Base-by-base conservation (phyloP, 2,113 vertebrate species). In the Charadrius vociferus region DNA sequence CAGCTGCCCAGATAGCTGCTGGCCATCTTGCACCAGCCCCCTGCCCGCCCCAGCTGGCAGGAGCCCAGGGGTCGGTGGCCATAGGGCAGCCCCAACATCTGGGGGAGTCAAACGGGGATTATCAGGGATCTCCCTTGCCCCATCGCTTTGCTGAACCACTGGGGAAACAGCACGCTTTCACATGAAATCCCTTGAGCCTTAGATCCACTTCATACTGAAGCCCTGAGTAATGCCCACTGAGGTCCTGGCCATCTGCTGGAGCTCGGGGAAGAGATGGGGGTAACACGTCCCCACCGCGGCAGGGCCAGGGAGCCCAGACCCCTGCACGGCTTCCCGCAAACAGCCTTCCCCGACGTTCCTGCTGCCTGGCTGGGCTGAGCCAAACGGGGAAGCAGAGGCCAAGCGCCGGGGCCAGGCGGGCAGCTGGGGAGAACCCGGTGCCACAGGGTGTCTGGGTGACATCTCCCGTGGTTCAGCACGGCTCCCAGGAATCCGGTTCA, bases 371-470 rank as follows among this genome's bases (percentile, higher is more conserved):
- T 9, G 30, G 22, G 56, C 45, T 36, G 41, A 91, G 73, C 41
- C 63, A 43, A 79, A 74, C 6, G 0, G 12, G 61, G 41, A 78
- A 82, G 41, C 63, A 79, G 52, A 78, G 21, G 45, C 45, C 67
- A 81, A 68, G 65, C 0, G 4, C 16, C 1, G 0, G 10, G 55
- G 47, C 12, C 18, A 26, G 52, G 36, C 0, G 0, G 13, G 26
- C 53, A 63, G 23, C 49, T 37, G 39, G 37, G 12, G 39, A n/a
- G 12, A 58, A 34, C 18, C 62, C 3, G 2, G 55, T 72, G 66
- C 49, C 10, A 1, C 1, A 5, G 37, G 24, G 24, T 24, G 22
- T 50, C 32, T 2, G 2, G n/a, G 32, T 81, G 75, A 90, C 63
- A 59, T 29, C 36, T 50, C 59, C 39, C 1, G 1, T 1, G 8